phyloP scores from a whole-genome alignment of 1,140 invertebrate species.

The Cyclargus thomasi region DNA sequence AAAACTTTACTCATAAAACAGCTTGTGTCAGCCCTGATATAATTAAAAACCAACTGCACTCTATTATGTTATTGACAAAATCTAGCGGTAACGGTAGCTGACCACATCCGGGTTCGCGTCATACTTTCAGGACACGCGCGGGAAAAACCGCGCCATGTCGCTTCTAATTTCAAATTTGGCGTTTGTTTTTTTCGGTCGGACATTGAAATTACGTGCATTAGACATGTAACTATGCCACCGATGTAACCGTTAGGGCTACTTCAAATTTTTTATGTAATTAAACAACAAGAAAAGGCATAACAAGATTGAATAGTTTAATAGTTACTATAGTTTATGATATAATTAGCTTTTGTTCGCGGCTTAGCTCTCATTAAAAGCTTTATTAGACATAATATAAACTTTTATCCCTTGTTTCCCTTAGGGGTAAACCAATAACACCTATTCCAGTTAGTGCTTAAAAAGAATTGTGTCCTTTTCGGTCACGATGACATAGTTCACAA shows the following conservation, averaged over 20 bases:
- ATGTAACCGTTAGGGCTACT: too few relatives aligned
- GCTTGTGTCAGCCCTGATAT: neutral
- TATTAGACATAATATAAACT: too few relatives aligned
- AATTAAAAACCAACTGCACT: constrained; percentile 10
- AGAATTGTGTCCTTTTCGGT: too few relatives aligned
- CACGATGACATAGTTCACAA: neutral
- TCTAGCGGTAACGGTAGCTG: constrained; percentile 43
- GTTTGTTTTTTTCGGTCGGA: neutral
- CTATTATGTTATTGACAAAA: constrained; percentile 32
- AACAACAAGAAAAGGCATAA: too few relatives aligned
- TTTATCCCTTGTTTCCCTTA: too few relatives aligned
- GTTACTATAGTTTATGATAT: too few relatives aligned
- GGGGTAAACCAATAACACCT: too few relatives aligned
- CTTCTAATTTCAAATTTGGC: neutral
- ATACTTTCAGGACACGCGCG: constrained; percentile 38
- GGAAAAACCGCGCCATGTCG: constrained; percentile 20
- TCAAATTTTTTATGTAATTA: too few relatives aligned
- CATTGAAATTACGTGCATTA: neutral
- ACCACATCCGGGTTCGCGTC: constrained; percentile 55
- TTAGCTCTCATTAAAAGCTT: too few relatives aligned
- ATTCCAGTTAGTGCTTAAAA: too few relatives aligned
- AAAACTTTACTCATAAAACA: neutral
- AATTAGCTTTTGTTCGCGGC: too few relatives aligned
- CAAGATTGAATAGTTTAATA: too few relatives aligned
- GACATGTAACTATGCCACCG: neutral